Conservation (phyloP, 2,113 vertebrate genomes). For the Falco punctatus region DNA sequence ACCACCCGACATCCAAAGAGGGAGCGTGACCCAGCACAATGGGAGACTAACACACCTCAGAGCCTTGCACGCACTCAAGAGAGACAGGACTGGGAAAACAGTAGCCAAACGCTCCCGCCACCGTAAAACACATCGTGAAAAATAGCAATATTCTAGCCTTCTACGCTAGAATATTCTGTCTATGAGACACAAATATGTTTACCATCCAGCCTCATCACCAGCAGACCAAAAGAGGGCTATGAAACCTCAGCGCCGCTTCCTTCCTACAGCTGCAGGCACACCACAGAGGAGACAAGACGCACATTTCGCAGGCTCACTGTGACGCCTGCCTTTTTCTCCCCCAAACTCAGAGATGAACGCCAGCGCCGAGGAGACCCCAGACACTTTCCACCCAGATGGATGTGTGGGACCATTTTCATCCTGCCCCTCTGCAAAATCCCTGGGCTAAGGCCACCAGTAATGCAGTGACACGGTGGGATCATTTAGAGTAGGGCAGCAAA, state of each 20-base stretch:
- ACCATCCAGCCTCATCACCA: not conserved
- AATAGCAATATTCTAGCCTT: not conserved
- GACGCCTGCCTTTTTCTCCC: accelerated
- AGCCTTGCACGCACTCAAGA: not conserved
- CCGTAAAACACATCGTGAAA: not conserved
- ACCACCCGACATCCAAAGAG: accelerated
- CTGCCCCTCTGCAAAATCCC: not conserved
- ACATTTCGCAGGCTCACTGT: not conserved
- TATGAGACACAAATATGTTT: not conserved
- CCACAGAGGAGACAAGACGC: not conserved
- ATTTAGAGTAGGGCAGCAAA: not conserved
- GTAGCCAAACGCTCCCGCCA: not conserved
- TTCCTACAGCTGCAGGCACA: not conserved
- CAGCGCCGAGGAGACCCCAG: not conserved
- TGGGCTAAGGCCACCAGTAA: too few species aligned
- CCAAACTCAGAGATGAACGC: not conserved
- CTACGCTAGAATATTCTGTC: too few species aligned
- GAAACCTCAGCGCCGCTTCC: not conserved
- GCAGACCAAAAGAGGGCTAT: not conserved
- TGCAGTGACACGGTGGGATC: not conserved
- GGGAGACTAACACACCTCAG: not conserved
- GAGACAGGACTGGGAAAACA: not conserved
- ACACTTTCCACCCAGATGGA: not conserved
- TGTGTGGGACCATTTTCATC: not conserved
- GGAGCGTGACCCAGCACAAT: accelerated